Evolutionary conservation across 1,140 invertebrate genomes (phyloP).

Genomic region (Leptinotarsa texana): DNA sequence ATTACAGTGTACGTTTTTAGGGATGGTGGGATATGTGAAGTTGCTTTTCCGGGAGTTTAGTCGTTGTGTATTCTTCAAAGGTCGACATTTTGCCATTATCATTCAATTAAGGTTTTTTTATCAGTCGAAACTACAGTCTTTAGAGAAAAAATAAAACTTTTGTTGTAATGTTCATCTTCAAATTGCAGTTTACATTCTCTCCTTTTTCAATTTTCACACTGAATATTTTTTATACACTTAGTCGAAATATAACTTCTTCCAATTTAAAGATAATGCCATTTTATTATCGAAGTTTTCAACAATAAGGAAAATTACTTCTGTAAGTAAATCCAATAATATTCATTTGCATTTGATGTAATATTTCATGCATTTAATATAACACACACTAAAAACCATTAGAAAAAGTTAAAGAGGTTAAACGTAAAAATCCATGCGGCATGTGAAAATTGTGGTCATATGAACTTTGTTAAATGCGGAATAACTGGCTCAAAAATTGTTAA

Average conservation of each 20-base stretch:
- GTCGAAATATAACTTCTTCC: not conserved
- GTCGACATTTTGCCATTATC: no score
- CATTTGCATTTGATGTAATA: conserved; percentile 46
- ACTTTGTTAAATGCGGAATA: not conserved
- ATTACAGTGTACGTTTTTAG: no score
- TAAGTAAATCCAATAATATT: not conserved
- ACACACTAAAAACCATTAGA: conserved; percentile 25
- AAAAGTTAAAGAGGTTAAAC: conserved; percentile 28
- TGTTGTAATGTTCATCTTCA: not conserved
- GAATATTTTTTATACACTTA: not conserved
- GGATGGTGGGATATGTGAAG: no score
- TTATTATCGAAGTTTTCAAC: not conserved
- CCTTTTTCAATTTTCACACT: not conserved
- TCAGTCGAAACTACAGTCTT: no score
- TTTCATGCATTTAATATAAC: not conserved
- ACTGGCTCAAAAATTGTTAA: not conserved
- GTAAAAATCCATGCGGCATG: conserved; percentile 32
- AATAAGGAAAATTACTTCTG: not conserved
- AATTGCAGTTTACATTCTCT: not conserved
- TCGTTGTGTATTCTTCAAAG: no score
- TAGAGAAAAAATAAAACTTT: no score
- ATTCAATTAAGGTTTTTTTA: no score
- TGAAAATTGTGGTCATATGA: not conserved
- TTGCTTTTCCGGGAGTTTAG: no score
- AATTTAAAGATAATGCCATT: not conserved